Evolutionary conservation across 2,888 invertebrate genomes (phyloP).

Genomic region (Agonum fuliginosum): DNA sequence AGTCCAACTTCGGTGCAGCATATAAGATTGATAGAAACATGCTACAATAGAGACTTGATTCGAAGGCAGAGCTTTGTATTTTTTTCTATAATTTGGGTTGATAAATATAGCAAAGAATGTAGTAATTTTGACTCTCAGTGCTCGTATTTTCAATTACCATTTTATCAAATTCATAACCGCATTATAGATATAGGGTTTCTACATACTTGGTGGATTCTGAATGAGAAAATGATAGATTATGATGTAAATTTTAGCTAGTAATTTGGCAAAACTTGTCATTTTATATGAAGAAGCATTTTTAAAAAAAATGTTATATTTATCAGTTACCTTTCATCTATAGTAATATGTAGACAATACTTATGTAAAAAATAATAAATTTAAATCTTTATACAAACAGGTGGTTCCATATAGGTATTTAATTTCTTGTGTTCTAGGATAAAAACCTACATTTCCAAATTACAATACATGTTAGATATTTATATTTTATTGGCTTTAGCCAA

Average conservation of each 20-base stretch:
- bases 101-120: background rate
- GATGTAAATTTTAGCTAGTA: background rate
- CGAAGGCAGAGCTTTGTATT: background rate
- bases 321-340: no score
- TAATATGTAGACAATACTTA: no score
- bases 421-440: no score
- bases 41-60: background rate
- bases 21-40: background rate
- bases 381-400: no score
- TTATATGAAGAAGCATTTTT: no score
- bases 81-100: background rate
- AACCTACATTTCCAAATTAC: no score
- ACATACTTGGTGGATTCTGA: background rate
- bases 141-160: background rate
- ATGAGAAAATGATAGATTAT: background rate
- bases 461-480: no score
- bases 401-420: no score
- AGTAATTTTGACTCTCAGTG: background rate
- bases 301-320: no score
- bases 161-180: background rate
- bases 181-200: background rate
- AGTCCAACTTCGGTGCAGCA: background rate
- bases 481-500: no score
- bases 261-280: no score
- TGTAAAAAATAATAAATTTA: no score